Base-by-base conservation (phyloP, 2,888 invertebrate species). In the Cataglyphis rosenhaueri region DNA sequence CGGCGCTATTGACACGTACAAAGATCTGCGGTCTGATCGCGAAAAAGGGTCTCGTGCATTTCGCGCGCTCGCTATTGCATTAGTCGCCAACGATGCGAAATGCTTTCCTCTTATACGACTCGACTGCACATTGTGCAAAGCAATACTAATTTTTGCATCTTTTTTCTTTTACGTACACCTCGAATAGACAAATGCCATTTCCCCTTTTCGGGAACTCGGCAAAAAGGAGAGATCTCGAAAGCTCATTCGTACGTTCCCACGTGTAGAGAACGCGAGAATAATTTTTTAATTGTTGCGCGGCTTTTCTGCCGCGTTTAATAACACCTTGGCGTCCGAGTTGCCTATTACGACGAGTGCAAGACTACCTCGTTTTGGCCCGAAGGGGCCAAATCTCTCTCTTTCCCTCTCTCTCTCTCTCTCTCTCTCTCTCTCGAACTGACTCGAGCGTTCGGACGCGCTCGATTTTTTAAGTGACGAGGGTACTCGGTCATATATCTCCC, bases 401-500 rank as follows among this genome's bases (percentile, higher is more conserved):
- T 21, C 21, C 21, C 21, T 21, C 21, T 21, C 12, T 41, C 12
- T 41, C 1, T 83, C 32, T 64, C 48, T 48, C 48, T 12, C 6
- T 21, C 21, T 0, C 21, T 21, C 21, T 21, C 12, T 41, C 12
- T 41, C 1, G 32, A 25, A 75, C 76, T n/a, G 68, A 75, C 76
- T 76, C 5, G 44, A 65, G 48, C 62, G 21, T 21, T 29, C 68
- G 68, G 81, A 68, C 81, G 74, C 68, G 52, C 82, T 83, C 87
- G 84, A 85, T 90, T 91, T 81, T 84, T 90, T 86, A 85, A 89
- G 90, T 92, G 92, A 92, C 92, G 92, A 92, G 92, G 92, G 92
- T 92, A 90, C 87, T 89, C 90, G 84, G 89, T 92, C 93, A 91
- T 92, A 93, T 93, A 92, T 93, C 92, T 90, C 91, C 89, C 85